Percentiles rank a stretch among this genome's conserved stretches.
These are phyloP conservation scores for Helicoverpa assulta DNA, from an alignment of 2,888 invertebrate genomes.

Conservation along the genomic window DNA sequence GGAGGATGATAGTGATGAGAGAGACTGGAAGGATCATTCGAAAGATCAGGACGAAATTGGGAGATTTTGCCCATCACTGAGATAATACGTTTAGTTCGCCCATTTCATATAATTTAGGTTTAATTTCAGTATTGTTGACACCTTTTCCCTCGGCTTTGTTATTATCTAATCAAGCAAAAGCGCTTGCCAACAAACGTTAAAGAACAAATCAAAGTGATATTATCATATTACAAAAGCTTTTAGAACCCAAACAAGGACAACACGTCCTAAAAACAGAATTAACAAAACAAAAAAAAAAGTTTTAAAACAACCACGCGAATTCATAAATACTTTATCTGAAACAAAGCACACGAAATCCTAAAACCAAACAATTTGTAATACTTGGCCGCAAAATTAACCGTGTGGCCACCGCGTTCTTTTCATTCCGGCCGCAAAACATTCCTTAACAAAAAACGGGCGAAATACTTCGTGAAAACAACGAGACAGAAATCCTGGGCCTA, in stretches of 20 bases:
- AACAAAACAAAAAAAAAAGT: conserved; percentile 15
- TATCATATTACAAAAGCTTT: too few species aligned
- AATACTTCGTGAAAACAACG: conserved; percentile 59
- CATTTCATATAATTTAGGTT: too few species aligned
- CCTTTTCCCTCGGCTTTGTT: too few species aligned
- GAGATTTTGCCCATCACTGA: too few species aligned
- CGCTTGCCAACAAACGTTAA: too few species aligned
- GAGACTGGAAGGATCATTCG: background rate
- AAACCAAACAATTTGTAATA: conserved; percentile 55
- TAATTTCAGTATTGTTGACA: too few species aligned
- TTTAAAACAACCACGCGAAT: conserved; percentile 17
- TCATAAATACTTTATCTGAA: conserved; percentile 51
- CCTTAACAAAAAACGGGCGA: conserved; percentile 40
- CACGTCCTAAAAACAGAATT: background rate
- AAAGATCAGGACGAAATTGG: too few species aligned
- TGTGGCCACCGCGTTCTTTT: conserved; percentile 54
- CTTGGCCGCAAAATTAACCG: conserved; percentile 57
- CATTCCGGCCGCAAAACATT: conserved; percentile 51
- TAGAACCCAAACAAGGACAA: background rate
- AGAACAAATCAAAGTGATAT: too few species aligned
- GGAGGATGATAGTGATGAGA: too few species aligned
- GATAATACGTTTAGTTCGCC: too few species aligned
- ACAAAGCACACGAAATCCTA: conserved; percentile 41
- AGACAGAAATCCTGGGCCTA: conserved; percentile 64
- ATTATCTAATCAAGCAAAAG: too few species aligned